Conservation (phyloP, 2,113 vertebrate species). For the Indicator maculatus region DNA sequence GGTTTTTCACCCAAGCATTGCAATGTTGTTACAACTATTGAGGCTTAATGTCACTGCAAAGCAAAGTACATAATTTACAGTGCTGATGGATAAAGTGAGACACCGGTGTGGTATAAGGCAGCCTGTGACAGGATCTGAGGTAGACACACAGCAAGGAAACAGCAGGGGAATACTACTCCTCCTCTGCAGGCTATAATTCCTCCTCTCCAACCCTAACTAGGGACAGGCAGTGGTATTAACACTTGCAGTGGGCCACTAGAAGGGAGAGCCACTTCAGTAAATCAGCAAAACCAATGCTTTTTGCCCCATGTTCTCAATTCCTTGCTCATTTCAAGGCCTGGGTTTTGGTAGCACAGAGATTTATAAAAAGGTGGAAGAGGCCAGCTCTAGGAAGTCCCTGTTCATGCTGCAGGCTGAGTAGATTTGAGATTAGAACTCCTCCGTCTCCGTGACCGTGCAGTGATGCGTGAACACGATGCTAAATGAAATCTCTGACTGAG, state of each 20-base stretch:
- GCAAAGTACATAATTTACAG: slow-evolving; percentile 17
- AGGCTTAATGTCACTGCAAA: slow-evolving; percentile 29
- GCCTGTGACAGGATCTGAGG: neutral
- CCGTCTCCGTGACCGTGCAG: neutral
- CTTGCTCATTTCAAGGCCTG: neutral
- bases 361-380: neutral
- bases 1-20: slow-evolving; percentile 17
- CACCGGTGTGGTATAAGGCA: neutral
- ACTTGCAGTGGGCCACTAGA: neutral
- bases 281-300: neutral
- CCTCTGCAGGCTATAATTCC: neutral
- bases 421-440: neutral
- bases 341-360: neutral
- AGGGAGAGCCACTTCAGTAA: neutral
- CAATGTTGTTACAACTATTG: slow-evolving; percentile 40
- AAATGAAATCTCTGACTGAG: neutral
- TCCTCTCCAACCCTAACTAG: neutral
- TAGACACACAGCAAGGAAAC: neutral
- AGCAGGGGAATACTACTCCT: neutral
- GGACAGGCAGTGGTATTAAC: neutral
- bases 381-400: neutral
- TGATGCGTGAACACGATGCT: neutral
- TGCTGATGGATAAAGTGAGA: neutral
- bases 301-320: neutral
- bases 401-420: neutral